Conservation (phyloP, 2,113 vertebrate genomes). For the Mirza zaza region DNA sequence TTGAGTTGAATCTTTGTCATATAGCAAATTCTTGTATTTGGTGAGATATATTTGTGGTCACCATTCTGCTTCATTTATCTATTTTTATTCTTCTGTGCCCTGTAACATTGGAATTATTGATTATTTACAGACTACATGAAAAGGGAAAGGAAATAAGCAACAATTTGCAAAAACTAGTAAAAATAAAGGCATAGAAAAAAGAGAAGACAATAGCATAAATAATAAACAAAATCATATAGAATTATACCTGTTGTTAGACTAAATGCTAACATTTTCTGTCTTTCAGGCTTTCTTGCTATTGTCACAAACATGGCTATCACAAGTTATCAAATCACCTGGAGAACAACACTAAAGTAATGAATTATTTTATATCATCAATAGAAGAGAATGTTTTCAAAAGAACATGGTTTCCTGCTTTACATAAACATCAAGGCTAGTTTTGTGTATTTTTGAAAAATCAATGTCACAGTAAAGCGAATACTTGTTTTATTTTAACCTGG, state of each 20-base stretch:
- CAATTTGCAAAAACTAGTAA: background rate
- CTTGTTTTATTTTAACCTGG: background rate
- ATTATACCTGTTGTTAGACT: background rate
- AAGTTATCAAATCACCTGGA: background rate
- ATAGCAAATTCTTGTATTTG: background rate
- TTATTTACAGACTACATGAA: background rate
- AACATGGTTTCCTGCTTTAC: background rate
- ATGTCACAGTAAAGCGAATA: background rate
- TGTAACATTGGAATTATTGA: background rate
- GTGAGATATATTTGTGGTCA: background rate
- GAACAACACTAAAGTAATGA: background rate
- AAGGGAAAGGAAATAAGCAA: background rate
- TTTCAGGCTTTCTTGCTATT: background rate
- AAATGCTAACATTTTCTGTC: conserved; percentile 5
- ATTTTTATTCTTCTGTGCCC: conserved; percentile 7
- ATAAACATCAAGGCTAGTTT: background rate
- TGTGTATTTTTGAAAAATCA: conserved; percentile 5
- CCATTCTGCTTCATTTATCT: background rate
- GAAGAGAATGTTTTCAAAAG: background rate
- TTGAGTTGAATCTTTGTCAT: conserved; percentile 39
- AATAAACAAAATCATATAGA: conserved; percentile 9
- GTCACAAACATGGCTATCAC: background rate
- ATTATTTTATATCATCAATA: background rate
- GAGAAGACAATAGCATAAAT: background rate
- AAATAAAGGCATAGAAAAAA: background rate